Evolutionary conservation across 2,113 vertebrate genomes (phyloP).

Genomic region (Myiagra hebetior): DNA sequence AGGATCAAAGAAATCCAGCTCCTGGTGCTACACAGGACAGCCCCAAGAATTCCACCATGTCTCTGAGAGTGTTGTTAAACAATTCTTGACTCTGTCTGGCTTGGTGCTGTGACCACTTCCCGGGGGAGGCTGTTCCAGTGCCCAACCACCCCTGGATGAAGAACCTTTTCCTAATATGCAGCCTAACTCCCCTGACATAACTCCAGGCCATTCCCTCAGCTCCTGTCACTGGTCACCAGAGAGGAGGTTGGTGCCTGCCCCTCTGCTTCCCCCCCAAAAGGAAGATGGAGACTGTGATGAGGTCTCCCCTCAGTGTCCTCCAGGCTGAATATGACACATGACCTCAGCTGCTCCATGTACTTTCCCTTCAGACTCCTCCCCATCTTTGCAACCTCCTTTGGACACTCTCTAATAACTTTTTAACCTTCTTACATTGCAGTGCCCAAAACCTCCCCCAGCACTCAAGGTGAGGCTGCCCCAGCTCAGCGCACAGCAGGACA

Average conservation of each 20-base stretch:
- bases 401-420: background rate
- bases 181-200: background rate
- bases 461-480: accelerated
- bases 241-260: background rate
- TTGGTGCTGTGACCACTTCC: background rate
- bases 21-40: background rate
- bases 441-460: background rate
- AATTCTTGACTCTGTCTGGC: background rate
- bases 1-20: background rate
- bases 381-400: background rate
- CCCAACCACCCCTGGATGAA: background rate
- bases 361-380: background rate
- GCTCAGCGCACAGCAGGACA: accelerated
- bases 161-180: background rate
- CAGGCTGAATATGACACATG: background rate
- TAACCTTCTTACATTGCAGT: background rate
- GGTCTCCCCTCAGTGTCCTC: too few relatives aligned
- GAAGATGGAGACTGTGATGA: background rate
- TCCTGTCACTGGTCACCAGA: background rate
- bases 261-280: accelerated
- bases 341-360: background rate
- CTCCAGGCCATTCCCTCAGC: background rate
- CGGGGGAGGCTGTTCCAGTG: background rate
- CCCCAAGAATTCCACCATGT: background rate
- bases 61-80: background rate